Evolutionary conservation across 2,113 vertebrate species (phyloP).

Genomic region (Melanotaenia duboulayi): DNA sequence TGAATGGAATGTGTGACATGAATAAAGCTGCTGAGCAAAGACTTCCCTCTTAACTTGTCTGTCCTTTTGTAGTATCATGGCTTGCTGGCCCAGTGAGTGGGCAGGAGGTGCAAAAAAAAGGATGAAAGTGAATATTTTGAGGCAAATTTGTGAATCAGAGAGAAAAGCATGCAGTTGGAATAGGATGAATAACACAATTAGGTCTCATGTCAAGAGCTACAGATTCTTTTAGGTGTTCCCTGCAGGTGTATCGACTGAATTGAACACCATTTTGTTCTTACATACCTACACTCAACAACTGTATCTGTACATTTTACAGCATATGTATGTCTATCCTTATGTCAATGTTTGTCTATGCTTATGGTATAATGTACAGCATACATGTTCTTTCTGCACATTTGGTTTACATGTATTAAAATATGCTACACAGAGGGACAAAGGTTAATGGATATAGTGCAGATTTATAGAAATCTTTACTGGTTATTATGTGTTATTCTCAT

Average conservation of each 20-base stretch:
- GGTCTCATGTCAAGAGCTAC: no score
- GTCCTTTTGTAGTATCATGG: neutral
- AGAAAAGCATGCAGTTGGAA: neutral
- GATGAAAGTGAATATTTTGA: constrained; percentile 2
- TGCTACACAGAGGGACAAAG: neutral
- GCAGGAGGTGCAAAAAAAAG: neutral
- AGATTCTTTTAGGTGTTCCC: no score
- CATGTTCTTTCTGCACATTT: no score
- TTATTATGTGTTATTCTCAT: neutral
- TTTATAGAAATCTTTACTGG: neutral
- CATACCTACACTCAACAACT: no score
- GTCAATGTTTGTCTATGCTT: no score
- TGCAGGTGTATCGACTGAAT: no score
- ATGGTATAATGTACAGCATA: no score
- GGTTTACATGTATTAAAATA: no score
- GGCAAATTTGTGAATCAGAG: neutral
- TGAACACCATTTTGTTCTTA: no score
- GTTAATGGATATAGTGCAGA: neutral
- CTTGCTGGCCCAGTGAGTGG: neutral
- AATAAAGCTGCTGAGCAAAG: constrained; percentile 21
- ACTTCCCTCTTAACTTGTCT: neutral
- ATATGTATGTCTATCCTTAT: no score
- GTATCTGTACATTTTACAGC: no score
- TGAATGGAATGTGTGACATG: constrained; percentile 22
- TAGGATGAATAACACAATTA: no score